Conservation (phyloP, 2,888 invertebrate species). For the Blastobasis adustella region DNA sequence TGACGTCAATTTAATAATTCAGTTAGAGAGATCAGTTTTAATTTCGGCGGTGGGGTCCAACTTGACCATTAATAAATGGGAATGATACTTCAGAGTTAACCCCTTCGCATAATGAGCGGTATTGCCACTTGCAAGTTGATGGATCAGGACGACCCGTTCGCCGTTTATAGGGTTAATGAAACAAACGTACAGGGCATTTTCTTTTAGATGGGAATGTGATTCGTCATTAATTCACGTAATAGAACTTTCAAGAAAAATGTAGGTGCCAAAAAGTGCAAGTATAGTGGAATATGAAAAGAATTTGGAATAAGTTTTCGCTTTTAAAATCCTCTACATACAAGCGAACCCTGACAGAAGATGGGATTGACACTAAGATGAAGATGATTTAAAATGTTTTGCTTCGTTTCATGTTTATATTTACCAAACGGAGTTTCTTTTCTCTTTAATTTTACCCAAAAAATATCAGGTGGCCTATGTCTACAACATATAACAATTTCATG, state of each 20-base stretch:
- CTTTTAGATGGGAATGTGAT: not conserved
- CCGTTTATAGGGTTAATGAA: slow-evolving; percentile 1
- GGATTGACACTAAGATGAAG: too few relatives aligned
- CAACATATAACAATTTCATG: not conserved
- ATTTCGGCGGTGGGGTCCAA: slow-evolving; percentile 46
- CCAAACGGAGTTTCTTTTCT: too few relatives aligned
- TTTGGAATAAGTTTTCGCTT: too few relatives aligned
- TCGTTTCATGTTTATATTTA: too few relatives aligned
- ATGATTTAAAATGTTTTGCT: too few relatives aligned
- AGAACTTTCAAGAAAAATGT: too few relatives aligned
- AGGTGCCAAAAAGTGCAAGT: too few relatives aligned
- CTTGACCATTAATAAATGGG: slow-evolving; percentile 73
- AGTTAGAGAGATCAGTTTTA: slow-evolving; percentile 61
- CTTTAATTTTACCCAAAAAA: not conserved
- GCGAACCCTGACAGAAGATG: too few relatives aligned
- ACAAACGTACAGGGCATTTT: not conserved
- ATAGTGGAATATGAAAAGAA: too few relatives aligned
- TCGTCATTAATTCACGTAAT: not conserved
- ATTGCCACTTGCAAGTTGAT: slow-evolving; percentile 29
- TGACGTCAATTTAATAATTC: slow-evolving; percentile 65
- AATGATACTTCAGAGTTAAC: slow-evolving; percentile 73
- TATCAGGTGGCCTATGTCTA: not conserved
- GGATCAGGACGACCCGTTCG: slow-evolving; percentile 3
- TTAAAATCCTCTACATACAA: too few relatives aligned
- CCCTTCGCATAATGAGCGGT: slow-evolving; percentile 59